phyloP scores from a whole-genome alignment of 1,140 invertebrate species.

The Neoseiulus cucumeris region DNA sequence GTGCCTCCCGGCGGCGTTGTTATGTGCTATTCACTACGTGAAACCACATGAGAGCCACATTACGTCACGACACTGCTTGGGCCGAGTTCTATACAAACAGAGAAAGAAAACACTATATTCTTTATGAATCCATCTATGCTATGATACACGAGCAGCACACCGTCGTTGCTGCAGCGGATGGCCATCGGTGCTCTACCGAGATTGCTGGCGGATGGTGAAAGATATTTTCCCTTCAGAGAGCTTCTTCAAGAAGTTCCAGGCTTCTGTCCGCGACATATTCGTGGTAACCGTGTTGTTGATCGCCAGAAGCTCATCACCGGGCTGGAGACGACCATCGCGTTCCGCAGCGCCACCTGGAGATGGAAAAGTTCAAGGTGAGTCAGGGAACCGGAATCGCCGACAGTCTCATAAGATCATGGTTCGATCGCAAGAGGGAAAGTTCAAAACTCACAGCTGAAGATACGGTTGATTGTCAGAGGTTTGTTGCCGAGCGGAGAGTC shows the following conservation, averaged over 20 bases:
- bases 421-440: not conserved
- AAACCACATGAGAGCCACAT: too few relatives aligned
- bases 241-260: constrained; percentile 76
- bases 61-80: too few relatives aligned
- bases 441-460: constrained; percentile 20
- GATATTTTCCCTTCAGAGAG: constrained; percentile 54
- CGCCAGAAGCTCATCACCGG: constrained; percentile 62
- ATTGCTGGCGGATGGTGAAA: constrained; percentile 32
- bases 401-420: not conserved
- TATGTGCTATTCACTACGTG: too few relatives aligned
- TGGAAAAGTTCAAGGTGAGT: constrained; percentile 13
- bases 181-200: not conserved
- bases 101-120: too few relatives aligned
- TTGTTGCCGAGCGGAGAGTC: constrained; percentile 66
- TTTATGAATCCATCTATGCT: too few relatives aligned
- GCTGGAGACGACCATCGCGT: constrained; percentile 55
- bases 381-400: too few relatives aligned
- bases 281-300: constrained; percentile 59
- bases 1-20: too few relatives aligned
- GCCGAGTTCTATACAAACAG: too few relatives aligned
- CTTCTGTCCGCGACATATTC: constrained; percentile 66
- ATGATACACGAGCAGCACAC: too few relatives aligned
- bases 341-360: constrained; percentile 64
- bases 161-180: too few relatives aligned
- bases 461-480: constrained; percentile 31